Percentiles rank a stretch among this genome's conserved stretches.
Conservation (phyloP, 2,888 invertebrate genomes). For the Opisthograptis luteolata region DNA sequence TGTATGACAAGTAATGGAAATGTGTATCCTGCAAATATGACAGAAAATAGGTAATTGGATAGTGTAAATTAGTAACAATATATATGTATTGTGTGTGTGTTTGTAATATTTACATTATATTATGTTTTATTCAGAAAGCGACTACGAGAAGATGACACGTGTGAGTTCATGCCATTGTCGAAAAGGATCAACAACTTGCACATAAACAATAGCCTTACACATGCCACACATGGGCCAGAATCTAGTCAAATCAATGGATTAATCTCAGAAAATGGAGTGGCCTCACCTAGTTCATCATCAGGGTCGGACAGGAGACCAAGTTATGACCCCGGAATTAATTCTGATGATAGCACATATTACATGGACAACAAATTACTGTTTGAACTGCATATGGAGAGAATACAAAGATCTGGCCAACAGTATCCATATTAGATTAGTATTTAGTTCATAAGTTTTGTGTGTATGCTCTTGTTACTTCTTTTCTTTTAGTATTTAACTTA, state of each 20-base stretch:
- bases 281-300: conserved; percentile 62
- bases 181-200: conserved; percentile 96
- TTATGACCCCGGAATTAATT: conserved; percentile 91
- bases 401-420: conserved; percentile 86
- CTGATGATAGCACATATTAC: conserved; percentile 92
- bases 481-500: conserved; percentile 49
- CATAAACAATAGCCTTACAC: conserved; percentile 85
- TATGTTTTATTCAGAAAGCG: conserved; percentile 86
- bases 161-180: conserved; percentile 94
- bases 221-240: conserved; percentile 53
- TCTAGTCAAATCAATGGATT: conserved; percentile 64
- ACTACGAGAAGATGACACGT: conserved; percentile 89
- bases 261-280: conserved; percentile 59
- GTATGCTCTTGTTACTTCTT: conserved; percentile 50
- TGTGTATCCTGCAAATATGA: conserved; percentile 66
- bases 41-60: conserved; percentile 72
- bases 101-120: conserved; percentile 4
- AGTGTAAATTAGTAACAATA: neutral
- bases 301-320: conserved; percentile 71
- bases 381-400: conserved; percentile 92
- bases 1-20: conserved; percentile 66
- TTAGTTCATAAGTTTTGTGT: conserved; percentile 55
- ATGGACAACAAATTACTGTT: conserved; percentile 94
- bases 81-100: neutral
- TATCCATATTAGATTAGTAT: conserved; percentile 66